Evolutionary conservation across 2,113 vertebrate genomes (phyloP), one percentile per base, ranked within the genome.

Genomic region (Vireo altiloquus): DNA sequence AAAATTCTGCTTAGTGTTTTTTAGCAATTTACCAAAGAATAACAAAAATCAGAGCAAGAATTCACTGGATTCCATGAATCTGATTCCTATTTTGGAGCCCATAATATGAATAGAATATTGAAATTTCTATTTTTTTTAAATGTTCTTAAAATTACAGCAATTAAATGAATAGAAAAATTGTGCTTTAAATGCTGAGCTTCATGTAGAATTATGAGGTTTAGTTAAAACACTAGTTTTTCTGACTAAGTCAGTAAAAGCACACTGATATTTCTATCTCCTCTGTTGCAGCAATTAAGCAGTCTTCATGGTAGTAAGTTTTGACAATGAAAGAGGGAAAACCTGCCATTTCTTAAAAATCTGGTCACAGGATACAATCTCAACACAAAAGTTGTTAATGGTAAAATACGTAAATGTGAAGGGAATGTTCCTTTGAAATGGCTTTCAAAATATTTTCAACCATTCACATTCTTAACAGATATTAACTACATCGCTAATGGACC

Each of bases 121-220:
- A 71, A 2, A 54, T 37, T 2, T 15, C 56, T 5, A 6, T 19
- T 57, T 39, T 79, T 25, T 25, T 28, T 0, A 0, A 3, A 61
- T 59, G 31, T 2, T 28, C 5, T 52, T 70, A 31, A 70, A 66
- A 54, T 49, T 7, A 57, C 54, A 7, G 35, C 15, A 52, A 80
- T 74, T 42, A 54, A 54, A 40, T 53, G n/a, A 81, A 53, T 35
- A 59, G 16, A 57, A 87, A 47, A 40, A 50, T 50, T 47, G 20
- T 68, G 22, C 28, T 80, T 89, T 79, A 76, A 65, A 22, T 85
- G 19, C 6, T 14, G 23, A 56, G 4, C 66, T 94, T 42, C 42
- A 56, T 6, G 8, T 86, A 74, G 66, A 17, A 57, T 53, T 88
- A 65, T 2, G 3, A 82, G 25, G 8, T 42, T 89, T 79, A 92